Evolutionary conservation across 2,888 invertebrate species (phyloP).

Genomic region (Meghimatium bilineatum): DNA sequence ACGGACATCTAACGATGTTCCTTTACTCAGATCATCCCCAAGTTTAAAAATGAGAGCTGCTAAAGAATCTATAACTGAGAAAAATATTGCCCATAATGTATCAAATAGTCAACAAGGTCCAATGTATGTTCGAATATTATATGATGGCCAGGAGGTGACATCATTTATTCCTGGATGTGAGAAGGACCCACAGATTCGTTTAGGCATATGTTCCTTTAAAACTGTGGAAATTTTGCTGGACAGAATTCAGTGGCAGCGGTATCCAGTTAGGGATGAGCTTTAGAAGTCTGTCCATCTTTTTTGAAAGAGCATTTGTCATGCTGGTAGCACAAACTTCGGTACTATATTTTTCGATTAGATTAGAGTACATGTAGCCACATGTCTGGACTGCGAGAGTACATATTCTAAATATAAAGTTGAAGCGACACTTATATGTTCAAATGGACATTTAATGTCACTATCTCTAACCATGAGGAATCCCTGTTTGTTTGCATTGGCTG

Average conservation of each 20-base stretch:
- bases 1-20: neutral
- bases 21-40: neutral
- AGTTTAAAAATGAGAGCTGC: neutral
- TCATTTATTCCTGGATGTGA: neutral
- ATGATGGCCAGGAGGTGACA: neutral
- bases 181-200: neutral
- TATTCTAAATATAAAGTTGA: too few relatives aligned
- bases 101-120: neutral
- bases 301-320: too few relatives aligned
- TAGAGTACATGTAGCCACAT: too few relatives aligned
- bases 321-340: too few relatives aligned
- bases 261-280: neutral
- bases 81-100: neutral
- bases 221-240: neutral
- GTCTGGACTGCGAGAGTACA: too few relatives aligned
- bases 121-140: neutral
- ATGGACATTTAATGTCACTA: too few relatives aligned
- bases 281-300: too few relatives aligned
- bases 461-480: too few relatives aligned
- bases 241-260: neutral
- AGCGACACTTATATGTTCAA: too few relatives aligned
- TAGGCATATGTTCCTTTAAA: neutral
- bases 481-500: too few relatives aligned
- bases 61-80: too few relatives aligned
- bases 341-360: too few relatives aligned